These are phyloP conservation scores for Brachyptera risi DNA, from an alignment of 2,888 invertebrate species.

Conservation along the genomic window DNA sequence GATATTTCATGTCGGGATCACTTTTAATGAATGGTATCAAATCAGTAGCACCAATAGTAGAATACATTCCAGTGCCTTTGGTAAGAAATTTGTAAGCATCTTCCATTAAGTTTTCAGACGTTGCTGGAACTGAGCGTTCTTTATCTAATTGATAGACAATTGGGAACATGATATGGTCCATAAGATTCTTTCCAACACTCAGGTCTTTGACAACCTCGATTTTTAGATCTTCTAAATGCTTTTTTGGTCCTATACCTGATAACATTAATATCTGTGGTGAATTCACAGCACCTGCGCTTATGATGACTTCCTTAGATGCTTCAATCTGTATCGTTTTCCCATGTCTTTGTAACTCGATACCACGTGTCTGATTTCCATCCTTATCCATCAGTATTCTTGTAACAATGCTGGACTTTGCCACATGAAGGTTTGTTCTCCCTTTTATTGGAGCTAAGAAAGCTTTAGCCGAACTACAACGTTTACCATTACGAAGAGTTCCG, in stretches of 20 bases:
- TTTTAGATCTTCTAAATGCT: slow-evolving; percentile 36
- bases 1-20: slow-evolving; percentile 56
- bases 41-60: slow-evolving; percentile 42
- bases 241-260: slow-evolving; percentile 50
- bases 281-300: slow-evolving; percentile 39
- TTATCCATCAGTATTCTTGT: slow-evolving; percentile 50
- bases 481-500: slow-evolving; percentile 32
- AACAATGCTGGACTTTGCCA: slow-evolving; percentile 48
- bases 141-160: not conserved
- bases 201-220: slow-evolving; percentile 39
- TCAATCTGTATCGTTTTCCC: slow-evolving; percentile 40
- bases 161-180: slow-evolving; percentile 46
- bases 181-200: slow-evolving; percentile 50
- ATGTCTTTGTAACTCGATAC: slow-evolving; percentile 45
- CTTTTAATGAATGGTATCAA: not conserved
- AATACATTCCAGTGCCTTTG: slow-evolving; percentile 43
- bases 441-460: slow-evolving; percentile 47
- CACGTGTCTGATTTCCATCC: slow-evolving; percentile 43
- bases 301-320: slow-evolving; percentile 44
- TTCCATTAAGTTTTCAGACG: not conserved
- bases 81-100: slow-evolving; percentile 39
- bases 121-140: not conserved
- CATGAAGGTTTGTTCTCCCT: slow-evolving; percentile 26
- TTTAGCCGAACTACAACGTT: slow-evolving; percentile 48
- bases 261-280: slow-evolving; percentile 51